Conservation (phyloP, 23 tunicate genomes). For the Clavelina lepadiformis region DNA sequence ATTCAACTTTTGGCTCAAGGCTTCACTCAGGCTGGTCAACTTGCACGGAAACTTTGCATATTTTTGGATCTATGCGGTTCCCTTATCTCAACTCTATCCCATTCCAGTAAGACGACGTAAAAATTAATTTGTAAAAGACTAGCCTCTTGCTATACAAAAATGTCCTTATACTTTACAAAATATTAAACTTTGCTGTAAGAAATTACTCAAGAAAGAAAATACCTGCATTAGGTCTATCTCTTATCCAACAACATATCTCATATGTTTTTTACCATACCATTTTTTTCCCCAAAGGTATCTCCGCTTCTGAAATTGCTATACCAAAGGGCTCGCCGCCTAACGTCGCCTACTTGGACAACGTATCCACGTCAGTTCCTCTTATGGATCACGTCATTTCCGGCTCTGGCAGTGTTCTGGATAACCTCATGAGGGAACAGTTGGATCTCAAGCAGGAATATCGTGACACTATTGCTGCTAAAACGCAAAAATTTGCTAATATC, state of each 20-base stretch:
- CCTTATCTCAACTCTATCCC: slow-evolving; percentile 45
- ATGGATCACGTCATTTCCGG: slow-evolving; percentile 59
- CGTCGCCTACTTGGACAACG: slow-evolving; percentile 36
- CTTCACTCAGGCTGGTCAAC: slow-evolving; percentile 70
- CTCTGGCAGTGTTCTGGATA: slow-evolving; percentile 68
- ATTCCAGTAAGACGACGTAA: slow-evolving; percentile 19
- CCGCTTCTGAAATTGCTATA: not conserved
- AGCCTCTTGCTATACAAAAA: too few species aligned
- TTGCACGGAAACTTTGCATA: slow-evolving; percentile 50
- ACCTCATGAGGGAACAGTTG: slow-evolving; percentile 60
- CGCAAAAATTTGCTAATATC: slow-evolving; percentile 63
- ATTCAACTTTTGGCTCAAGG: slow-evolving; percentile 77
- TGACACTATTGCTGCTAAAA: slow-evolving; percentile 56
- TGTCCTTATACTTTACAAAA: too few species aligned
- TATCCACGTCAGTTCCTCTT: slow-evolving; percentile 30
- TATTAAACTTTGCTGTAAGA: too few species aligned
- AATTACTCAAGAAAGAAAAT: too few species aligned
- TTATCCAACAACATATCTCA: too few species aligned
- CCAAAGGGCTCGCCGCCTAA: slow-evolving; percentile 17
- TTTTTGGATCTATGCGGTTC: slow-evolving; percentile 48
- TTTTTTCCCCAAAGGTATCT: too few species aligned
- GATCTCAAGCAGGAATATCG: slow-evolving; percentile 77
- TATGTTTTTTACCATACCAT: too few species aligned
- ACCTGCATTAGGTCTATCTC: too few species aligned
- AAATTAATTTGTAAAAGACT: too few species aligned